Evolutionary conservation across 2,797 vertebrate species (phyloP).

Genomic region (Gymnopithys bicolor): DNA sequence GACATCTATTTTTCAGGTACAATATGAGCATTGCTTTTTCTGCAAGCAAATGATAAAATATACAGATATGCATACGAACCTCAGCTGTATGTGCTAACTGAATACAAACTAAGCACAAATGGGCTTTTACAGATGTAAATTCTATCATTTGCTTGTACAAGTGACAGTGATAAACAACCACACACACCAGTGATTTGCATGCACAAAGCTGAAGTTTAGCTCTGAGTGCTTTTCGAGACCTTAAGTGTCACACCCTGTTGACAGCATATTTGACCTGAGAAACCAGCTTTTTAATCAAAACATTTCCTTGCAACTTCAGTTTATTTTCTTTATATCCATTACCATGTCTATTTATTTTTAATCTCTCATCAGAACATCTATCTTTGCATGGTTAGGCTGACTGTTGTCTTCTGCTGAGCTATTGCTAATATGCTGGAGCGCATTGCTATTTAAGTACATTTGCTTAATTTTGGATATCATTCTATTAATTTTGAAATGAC

Average conservation of each 20-base stretch:
- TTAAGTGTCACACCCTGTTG: slow-evolving; percentile 47
- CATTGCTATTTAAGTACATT: background rate
- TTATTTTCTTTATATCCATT: slow-evolving; percentile 58
- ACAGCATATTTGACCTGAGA: slow-evolving; percentile 57
- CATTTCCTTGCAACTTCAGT: slow-evolving; percentile 48
- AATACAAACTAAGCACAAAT: slow-evolving; percentile 55
- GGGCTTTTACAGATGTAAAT: slow-evolving; percentile 61
- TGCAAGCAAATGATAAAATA: slow-evolving; percentile 43
- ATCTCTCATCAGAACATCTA: slow-evolving; percentile 37
- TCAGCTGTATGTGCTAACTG: slow-evolving; percentile 22
- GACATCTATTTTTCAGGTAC: slow-evolving; percentile 38
- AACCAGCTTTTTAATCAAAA: slow-evolving; percentile 54
- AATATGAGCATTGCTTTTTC: slow-evolving; percentile 13
- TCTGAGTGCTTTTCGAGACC: slow-evolving; percentile 57
- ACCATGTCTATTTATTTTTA: slow-evolving; percentile 44
- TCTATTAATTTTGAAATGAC: background rate
- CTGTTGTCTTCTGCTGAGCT: slow-evolving; percentile 14
- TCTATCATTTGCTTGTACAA: slow-evolving; percentile 62
- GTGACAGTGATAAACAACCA: slow-evolving; percentile 60
- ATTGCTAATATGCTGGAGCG: background rate
- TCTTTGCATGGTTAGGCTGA: slow-evolving; percentile 14
- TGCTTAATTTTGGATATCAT: slow-evolving; percentile 5
- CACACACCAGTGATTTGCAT: slow-evolving; percentile 38
- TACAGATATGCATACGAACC: slow-evolving; percentile 50
- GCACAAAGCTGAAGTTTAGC: slow-evolving; percentile 42